phyloP scores from a whole-genome alignment of 2,888 invertebrate species.

The Phengaris arion region DNA sequence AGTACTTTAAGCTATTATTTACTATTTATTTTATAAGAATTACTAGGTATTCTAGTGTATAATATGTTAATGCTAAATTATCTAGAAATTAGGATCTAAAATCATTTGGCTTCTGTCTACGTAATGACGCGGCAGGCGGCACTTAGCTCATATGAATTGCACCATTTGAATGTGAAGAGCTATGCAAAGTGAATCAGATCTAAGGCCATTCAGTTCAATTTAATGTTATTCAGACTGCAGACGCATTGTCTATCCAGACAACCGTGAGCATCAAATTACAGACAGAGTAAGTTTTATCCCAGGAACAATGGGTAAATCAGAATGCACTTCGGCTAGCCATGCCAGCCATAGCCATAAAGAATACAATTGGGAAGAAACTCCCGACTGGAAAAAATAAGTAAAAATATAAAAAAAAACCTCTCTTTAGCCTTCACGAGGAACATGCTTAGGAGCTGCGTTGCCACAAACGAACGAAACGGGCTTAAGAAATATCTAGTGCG shows the following conservation, averaged over 20 bases:
- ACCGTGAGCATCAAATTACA: constrained; percentile 1
- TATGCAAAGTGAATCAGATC: constrained; percentile 73
- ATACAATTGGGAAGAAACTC: not conserved
- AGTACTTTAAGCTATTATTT: no score
- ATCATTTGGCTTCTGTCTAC: constrained; percentile 16
- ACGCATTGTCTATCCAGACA: constrained; percentile 25
- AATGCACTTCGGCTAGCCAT: not conserved
- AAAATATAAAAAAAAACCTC: no score
- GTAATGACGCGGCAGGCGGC: constrained; percentile 33
- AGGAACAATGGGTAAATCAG: not conserved
- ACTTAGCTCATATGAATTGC: constrained; percentile 68
- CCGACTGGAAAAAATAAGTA: not conserved
- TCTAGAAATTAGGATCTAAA: no score
- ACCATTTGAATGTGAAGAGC: constrained; percentile 77
- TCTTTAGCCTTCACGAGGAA: no score
- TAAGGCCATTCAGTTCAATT: constrained; percentile 52
- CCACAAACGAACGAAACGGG: no score
- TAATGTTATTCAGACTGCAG: constrained; percentile 49
- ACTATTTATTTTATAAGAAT: no score
- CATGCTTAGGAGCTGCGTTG: no score
- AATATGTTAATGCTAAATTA: no score
- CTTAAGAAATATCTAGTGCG: no score
- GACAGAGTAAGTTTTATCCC: not conserved
- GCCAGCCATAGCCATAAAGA: no score
- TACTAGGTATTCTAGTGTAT: no score